These are phyloP conservation scores for Myrmecobius fasciatus DNA, from an alignment of 2,113 vertebrate species.

Conservation along the genomic window DNA sequence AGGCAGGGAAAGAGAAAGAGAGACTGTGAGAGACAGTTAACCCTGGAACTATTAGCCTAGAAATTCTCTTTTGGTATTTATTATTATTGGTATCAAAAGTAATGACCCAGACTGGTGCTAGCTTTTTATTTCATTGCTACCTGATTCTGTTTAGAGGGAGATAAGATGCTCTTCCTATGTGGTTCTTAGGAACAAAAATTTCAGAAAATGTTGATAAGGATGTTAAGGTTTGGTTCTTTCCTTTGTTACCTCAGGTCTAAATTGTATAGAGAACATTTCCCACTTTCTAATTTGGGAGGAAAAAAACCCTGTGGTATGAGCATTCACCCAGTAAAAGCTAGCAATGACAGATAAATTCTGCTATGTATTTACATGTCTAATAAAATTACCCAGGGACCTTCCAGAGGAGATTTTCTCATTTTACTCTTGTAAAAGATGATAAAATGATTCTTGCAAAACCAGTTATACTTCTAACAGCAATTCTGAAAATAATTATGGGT, in stretches of 20 bases:
- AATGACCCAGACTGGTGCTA: neutral
- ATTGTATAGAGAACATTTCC: conserved; percentile 23
- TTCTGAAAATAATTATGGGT: conserved; percentile 34
- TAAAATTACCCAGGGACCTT: neutral
- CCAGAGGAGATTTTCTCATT: neutral
- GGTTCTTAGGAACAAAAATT: neutral
- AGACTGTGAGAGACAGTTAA: neutral
- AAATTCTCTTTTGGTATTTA: neutral
- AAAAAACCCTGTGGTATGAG: neutral
- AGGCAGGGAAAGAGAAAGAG: neutral
- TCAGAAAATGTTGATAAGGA: conserved; percentile 7
- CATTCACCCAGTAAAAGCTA: conserved; percentile 26
- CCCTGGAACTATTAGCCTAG: neutral
- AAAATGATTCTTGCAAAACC: neutral
- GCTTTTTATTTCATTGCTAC: neutral
- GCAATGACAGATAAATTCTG: neutral
- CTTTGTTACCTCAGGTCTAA: neutral
- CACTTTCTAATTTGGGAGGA: neutral
- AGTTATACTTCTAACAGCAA: neutral
- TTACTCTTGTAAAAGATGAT: neutral
- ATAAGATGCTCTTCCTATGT: neutral
- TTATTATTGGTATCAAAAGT: neutral
- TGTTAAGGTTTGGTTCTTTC: neutral
- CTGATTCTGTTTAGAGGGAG: neutral
- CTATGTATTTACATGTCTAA: conserved; percentile 21